Base-by-base conservation (phyloP, 2,797 vertebrate genomes). In the Pseudochaenichthys georgianus region DNA sequence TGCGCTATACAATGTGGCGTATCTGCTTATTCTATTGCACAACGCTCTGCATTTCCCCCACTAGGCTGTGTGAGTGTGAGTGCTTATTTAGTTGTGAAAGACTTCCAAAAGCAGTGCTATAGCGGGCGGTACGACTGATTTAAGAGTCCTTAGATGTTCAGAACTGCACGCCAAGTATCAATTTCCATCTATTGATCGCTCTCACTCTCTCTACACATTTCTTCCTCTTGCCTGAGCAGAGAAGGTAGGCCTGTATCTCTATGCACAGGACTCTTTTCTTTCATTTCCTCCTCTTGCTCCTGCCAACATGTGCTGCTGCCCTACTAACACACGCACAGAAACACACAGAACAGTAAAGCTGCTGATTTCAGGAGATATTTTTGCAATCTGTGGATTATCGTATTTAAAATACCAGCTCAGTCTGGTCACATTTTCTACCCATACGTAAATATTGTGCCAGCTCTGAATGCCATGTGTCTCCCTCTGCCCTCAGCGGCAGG, bases 1-100 rank as follows among this genome's bases (percentile, higher is more conserved):
- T 85, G 80, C 89, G 83, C 86, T 88, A 91, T 92, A 93, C 89
- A 88, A 89, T 93, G 93, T 94, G 93, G 91, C 93, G 91, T 91
- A 88, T 94, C 77, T 92, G 89, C 83, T 87, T 88, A 87, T 92
- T 88, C 86, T 87, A 89, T 92, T 93, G 90, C 90, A 88, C 92
- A 92, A 91, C 91, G 84, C 86, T 80, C 82, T 51, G 80, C 67
- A 52, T 88, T 87, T 83, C 75, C 75, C 74, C 76, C 78, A 28
- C 83, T 71, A 76, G 43, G 69, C 77, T n/a, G 60, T 13, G 73
- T 2, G 60, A 67, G 72, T 41, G 80, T 34, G 75, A 76, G 72
- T 45, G 78, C 45, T 69, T 75, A 41, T 62, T 38, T 73, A 90
- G 77, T 89, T 91, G 86, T 71, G 83, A 85, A 85, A 87, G 54